A percentile compares a stretch with the other conserved stretches of the same genome.
Evolutionary conservation across 2,113 vertebrate genomes (phyloP).

Genomic region (Syrmaticus mikado): DNA sequence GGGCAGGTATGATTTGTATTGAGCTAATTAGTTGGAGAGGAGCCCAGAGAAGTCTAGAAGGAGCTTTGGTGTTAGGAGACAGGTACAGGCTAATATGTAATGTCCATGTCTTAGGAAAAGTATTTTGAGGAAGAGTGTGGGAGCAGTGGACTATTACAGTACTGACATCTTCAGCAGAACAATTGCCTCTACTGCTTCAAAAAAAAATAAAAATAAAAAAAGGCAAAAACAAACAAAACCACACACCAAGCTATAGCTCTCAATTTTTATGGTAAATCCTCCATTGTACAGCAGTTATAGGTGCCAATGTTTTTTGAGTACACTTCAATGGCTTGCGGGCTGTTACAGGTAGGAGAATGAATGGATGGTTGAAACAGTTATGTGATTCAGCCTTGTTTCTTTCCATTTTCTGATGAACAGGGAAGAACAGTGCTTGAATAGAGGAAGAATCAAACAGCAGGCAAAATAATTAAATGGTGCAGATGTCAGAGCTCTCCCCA

Average conservation of each 20-base stretch:
- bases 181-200: background rate
- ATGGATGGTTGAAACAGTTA: background rate
- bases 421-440: background rate
- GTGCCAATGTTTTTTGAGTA: background rate
- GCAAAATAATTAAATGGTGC: background rate
- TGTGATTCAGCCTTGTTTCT: background rate
- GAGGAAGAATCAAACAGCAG: background rate
- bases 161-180: background rate
- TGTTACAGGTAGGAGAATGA: background rate
- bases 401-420: background rate
- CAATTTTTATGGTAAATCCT: background rate
- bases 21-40: background rate
- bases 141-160: background rate
- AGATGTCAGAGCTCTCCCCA: background rate
- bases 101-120: background rate
- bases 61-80: background rate
- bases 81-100: background rate
- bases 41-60: background rate
- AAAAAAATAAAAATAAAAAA: background rate
- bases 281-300: background rate
- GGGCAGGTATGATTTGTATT: background rate
- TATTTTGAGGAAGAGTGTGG: background rate
- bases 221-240: no score
- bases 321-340: background rate
- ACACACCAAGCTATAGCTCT: background rate